Conservation (phyloP, 2,797 vertebrate genomes). For the Amniataba percoides region DNA sequence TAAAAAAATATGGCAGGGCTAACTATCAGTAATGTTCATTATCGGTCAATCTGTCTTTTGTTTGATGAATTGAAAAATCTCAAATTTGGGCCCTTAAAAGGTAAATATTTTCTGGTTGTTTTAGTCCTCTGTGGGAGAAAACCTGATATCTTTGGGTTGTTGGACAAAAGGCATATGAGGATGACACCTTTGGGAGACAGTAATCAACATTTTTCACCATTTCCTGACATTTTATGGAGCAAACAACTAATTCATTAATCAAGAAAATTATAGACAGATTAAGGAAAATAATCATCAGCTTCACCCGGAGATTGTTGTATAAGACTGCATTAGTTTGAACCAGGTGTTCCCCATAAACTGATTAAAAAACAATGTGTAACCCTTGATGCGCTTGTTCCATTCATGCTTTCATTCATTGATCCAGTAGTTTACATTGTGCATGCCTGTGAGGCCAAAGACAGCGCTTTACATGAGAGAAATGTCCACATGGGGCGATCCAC, state of each 20-base stretch:
- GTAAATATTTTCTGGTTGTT: too few species aligned
- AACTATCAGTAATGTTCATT: not conserved
- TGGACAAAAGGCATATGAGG: too few species aligned
- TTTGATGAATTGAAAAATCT: not conserved
- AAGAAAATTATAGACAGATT: too few species aligned
- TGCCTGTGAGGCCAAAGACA: slow-evolving; percentile 88
- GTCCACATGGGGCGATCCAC: slow-evolving; percentile 88
- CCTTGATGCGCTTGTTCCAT: slow-evolving; percentile 34
- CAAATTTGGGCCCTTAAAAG: too few species aligned
- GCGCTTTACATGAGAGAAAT: slow-evolving; percentile 89
- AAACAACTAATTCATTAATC: too few species aligned
- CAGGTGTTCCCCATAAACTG: not conserved
- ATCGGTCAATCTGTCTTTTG: not conserved
- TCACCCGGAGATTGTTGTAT: not conserved
- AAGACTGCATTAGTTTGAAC: not conserved
- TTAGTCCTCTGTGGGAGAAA: too few species aligned
- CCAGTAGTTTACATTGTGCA: slow-evolving; percentile 91
- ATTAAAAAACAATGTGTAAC: not conserved
- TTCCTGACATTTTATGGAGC: too few species aligned
- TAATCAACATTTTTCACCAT: too few species aligned
- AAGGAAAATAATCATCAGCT: too few species aligned
- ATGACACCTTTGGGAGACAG: too few species aligned
- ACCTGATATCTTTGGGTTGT: too few species aligned
- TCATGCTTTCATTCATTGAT: slow-evolving; percentile 86
- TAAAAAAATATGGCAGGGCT: not conserved